A percentile compares a stretch with the other conserved stretches of the same genome.
Conservation (phyloP, 2,113 vertebrate species). For the Nanorana parkeri region DNA sequence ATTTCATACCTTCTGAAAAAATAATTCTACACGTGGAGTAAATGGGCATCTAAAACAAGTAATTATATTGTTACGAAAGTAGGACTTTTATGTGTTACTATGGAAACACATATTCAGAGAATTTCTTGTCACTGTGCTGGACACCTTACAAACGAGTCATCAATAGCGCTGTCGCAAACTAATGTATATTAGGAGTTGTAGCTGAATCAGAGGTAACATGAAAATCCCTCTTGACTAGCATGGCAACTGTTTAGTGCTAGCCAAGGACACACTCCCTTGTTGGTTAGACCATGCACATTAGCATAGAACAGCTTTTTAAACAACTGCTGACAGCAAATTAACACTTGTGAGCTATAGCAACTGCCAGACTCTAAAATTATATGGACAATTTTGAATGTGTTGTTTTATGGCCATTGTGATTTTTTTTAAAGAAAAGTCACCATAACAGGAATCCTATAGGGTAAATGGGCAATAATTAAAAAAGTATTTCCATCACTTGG, state of each 20-base stretch:
- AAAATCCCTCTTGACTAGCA: constrained; percentile 19
- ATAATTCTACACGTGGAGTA: constrained; percentile 17
- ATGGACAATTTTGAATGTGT: too few relatives aligned
- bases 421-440: too few relatives aligned
- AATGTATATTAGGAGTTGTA: constrained; percentile 65
- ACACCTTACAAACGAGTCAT: constrained; percentile 66
- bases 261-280: not conserved
- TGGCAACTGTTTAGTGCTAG: constrained; percentile 38
- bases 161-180: constrained; percentile 69
- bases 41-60: constrained; percentile 39
- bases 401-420: too few relatives aligned
- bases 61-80: constrained; percentile 57
- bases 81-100: constrained; percentile 62
- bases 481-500: too few relatives aligned
- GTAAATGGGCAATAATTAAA: too few relatives aligned
- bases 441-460: too few relatives aligned
- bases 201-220: constrained; percentile 64
- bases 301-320: not conserved
- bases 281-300: not conserved
- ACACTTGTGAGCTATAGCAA: not conserved
- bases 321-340: not conserved
- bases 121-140: constrained; percentile 61
- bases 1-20: not conserved
- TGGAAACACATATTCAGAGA: constrained; percentile 61
- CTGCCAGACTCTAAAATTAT: too few relatives aligned